Base-by-base conservation (phyloP, 2,113 vertebrate species). In the Oncorhynchus clarkii region DNA sequence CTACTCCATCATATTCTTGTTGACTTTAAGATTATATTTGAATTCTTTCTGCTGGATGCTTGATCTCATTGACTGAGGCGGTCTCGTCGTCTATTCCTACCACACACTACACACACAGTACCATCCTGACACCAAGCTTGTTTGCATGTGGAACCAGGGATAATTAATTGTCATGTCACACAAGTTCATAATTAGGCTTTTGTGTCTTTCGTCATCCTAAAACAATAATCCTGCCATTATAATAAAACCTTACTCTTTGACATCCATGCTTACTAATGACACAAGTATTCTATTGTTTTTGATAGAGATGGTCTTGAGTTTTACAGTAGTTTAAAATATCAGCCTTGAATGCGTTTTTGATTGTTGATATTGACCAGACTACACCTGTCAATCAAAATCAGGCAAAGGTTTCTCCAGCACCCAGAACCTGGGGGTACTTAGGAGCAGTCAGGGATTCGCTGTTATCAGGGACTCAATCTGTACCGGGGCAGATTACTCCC, bases 401-500 rank as follows among this genome's bases (percentile, higher is more conserved):
- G 67, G 67, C 27, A 64, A 67, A 79, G 72, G 74, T 66, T 62
- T 85, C 77, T 82, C 87, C 77, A 86, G 84, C 4, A 80, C 66
- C 29, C 2, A 73, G 69, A 29, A 77, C 83, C 86, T 39, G 74
- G 74, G 80, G 85, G 70, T 82, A 79, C 83, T 83, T 82, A 84
- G 59, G 82, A 89, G 89, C 86, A 92, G 92, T 92, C 90, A 92
- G 82, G 67, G 82, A 70, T 70, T 69, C 76, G 72, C 75, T 75
- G 70, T 64, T 92, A 92, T n/a, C n/a, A n/a, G n/a, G n/a, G n/a
- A n/a, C n/a, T 91, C 90, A 74, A 93, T 93, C 91, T 85, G 82
- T 67, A 84, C 83, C 78, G 62, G 0, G 16, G 76, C 49, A 90
- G 90, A 92, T 92, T 91, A 87, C 13, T 12, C 29, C 78, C 81